Evolutionary conservation across 2,113 vertebrate species (phyloP), one percentile per base, ranked within the genome.

Genomic region (Balaenoptera acutorostrata): DNA sequence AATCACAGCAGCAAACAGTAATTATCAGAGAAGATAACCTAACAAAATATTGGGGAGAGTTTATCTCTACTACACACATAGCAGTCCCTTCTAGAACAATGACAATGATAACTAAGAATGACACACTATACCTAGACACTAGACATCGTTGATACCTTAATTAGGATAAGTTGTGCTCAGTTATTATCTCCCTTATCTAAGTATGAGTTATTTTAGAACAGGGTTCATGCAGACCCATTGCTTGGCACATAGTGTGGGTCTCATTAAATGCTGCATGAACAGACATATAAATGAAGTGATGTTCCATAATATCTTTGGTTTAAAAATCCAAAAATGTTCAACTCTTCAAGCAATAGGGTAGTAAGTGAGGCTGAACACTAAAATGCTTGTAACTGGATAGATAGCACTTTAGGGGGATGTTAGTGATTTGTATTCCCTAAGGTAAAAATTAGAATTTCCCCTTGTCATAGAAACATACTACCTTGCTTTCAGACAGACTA

Each of bases 31-130:
- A 93, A 78, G 87, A 94, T 80, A 95, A 74, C 36, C 91, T 95
- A 77, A 97, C 96, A 83, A 88, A 94, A 86, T 39, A 57, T 21
- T 92, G 87, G 72, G 71, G 93, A 97, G 95, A 98, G 97, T 68
- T 63, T 91, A 90, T 90, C 85, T 96, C 95, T 96, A 33, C 46
- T 92, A 81, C 85, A 95, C 96, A 98, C 78, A 82, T 17, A 84
- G 94, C 96, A 93, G 85, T 96, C 88, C 77, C 80, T 98, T 98
- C 98, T 92, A 98, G 75, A 61, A 78, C 25, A 89, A 39, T 23
- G 3, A 41, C n/a, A 52, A 55, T 33, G 27, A n/a, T 74, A n/a
- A 80, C 9, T 57, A 90, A 36, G 20, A 81, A 33, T 23, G n/a
- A 68, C 29, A 68, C 44, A 75, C 4, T 39, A 41, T 10, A 74